Evolutionary conservation across 2,888 invertebrate species (phyloP), one percentile per base, ranked within the genome.

Genomic region (Drosophila birchii): DNA sequence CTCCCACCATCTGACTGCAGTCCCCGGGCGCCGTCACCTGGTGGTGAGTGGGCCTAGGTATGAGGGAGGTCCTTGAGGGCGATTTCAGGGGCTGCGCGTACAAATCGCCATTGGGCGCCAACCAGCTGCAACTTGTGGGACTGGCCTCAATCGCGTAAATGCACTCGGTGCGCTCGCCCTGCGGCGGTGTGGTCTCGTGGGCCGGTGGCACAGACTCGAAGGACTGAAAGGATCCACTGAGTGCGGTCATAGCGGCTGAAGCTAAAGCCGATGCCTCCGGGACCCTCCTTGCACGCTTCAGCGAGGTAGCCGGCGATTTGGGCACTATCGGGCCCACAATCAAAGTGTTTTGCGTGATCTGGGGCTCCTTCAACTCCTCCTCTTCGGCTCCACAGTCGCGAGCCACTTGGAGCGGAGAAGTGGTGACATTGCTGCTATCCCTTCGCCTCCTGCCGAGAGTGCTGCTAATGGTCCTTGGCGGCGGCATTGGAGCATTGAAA

Each of bases 391-490:
- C 93, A 78, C 47, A 64, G 29, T 94, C 94, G 71, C 93, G 92
- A 11, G 93, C 93, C 53, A 94, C 81, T 86, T 92, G 92, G 5
- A 93, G 91, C 6, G 94, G 93, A 3, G 93, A 93, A 23, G 93
- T 92, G 57, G 92, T 92, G 20, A 92, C 83, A 44, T 84, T 90
- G 62, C 92, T 92, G 80, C 93, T 93, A 43, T 93, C 91, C 9
- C 93, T 90, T n/a, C 92, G 90, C 59, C 69, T 90, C 45, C 95
- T 93, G 29, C 95, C 95, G 57, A 96, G 92, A 6, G 96, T 96
- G 38, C 94, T 94, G 45, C 94, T 94, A 1, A 95, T 95, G 5
- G 95, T 95, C 86, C 97, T 93, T 0, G 96, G 96, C 0, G 97
- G 97, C 4, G 97, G 97, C 70, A 95, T 93, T 0, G 96, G 96